Evolutionary conservation across 1,140 invertebrate species (phyloP).

Genomic region (Ceratina japonica): DNA sequence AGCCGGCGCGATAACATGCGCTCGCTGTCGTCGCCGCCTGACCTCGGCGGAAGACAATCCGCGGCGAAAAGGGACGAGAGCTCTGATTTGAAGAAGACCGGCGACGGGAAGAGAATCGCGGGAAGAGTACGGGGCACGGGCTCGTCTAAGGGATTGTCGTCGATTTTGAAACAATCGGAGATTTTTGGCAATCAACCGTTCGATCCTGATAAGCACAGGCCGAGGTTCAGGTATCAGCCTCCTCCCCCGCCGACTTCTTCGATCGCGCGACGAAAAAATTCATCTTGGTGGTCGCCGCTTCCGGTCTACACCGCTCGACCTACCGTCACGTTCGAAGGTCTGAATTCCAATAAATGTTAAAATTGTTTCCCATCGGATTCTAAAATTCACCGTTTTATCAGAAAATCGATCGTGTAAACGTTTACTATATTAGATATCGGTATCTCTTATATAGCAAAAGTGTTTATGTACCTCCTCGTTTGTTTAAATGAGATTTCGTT

Average conservation of each 20-base stretch:
- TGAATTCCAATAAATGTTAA: slow-evolving; percentile 59
- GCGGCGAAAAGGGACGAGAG: slow-evolving; percentile 3
- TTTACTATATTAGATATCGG: too few species aligned
- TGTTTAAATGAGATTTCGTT: not conserved
- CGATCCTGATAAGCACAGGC: slow-evolving; percentile 87
- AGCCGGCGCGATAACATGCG: slow-evolving; percentile 83
- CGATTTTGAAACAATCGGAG: slow-evolving; percentile 82
- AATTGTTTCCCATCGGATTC: not conserved
- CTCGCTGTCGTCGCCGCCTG: slow-evolving; percentile 81
- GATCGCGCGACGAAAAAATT: slow-evolving; percentile 71
- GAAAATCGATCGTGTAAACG: too few species aligned
- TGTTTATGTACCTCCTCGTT: not conserved
- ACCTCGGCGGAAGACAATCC: slow-evolving; percentile 62
- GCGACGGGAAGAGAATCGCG: not conserved
- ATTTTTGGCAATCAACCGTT: slow-evolving; percentile 84
- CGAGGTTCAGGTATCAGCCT: slow-evolving; percentile 88
- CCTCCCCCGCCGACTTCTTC: slow-evolving; percentile 72
- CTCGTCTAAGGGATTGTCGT: slow-evolving; percentile 74
- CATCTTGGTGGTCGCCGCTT: slow-evolving; percentile 78
- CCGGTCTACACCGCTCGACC: slow-evolving; percentile 81
- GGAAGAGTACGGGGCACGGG: slow-evolving; percentile 10
- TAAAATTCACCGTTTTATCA: too few species aligned
- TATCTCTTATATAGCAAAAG: not conserved
- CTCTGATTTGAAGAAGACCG: slow-evolving; percentile 28
- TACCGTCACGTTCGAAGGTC: slow-evolving; percentile 89